phyloP scores from a whole-genome alignment of 1,140 invertebrate genomes.

The Leguminivora glycinivorella region DNA sequence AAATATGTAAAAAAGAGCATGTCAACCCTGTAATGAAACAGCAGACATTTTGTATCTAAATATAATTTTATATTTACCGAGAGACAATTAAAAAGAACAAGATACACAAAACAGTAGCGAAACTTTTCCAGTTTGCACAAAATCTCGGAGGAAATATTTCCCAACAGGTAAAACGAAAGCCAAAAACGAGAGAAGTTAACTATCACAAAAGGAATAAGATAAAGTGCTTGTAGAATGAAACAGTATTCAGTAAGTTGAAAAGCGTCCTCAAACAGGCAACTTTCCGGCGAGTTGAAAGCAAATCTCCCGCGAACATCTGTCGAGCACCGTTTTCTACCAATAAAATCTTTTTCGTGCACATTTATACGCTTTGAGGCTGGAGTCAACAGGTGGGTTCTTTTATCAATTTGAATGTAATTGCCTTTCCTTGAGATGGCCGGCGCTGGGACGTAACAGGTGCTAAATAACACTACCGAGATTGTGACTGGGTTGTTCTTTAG shows the following conservation, averaged over 20 bases:
- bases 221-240: conserved; percentile 42
- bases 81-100: conserved; percentile 21
- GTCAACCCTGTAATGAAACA: background rate
- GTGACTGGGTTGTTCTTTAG: background rate
- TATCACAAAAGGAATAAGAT: conserved; percentile 37
- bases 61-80: background rate
- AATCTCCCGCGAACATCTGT: conserved; percentile 68
- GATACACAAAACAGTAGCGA: conserved; percentile 5
- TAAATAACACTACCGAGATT: background rate
- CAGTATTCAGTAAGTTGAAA: conserved; percentile 44
- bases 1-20: background rate
- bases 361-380: conserved; percentile 50
- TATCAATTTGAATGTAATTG: conserved; percentile 68
- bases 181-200: conserved; percentile 24
- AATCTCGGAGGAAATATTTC: conserved; percentile 20
- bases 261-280: conserved; percentile 51
- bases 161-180: conserved; percentile 21
- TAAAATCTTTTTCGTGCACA: conserved; percentile 71
- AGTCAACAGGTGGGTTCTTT: conserved; percentile 71
- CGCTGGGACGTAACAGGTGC: conserved; percentile 15
- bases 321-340: conserved; percentile 59
- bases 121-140: conserved; percentile 9
- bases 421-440: conserved; percentile 45
- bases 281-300: conserved; percentile 51
- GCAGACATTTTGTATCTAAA: background rate